Base-by-base conservation (phyloP, 2,888 invertebrate species). In the Lamellibrachia satsuma region DNA sequence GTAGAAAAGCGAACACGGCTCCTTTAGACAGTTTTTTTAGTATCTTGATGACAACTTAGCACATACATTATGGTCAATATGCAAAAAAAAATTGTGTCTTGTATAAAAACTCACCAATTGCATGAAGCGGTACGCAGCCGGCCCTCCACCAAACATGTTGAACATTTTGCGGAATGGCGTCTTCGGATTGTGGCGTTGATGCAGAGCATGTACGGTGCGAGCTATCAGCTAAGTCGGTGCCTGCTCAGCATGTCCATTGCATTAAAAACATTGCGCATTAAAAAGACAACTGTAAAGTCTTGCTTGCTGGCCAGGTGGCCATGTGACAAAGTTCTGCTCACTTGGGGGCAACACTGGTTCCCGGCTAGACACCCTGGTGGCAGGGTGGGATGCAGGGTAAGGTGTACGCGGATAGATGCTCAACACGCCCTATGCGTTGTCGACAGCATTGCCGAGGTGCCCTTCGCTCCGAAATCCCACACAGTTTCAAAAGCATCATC, bases 271-370 rank as follows among this genome's bases (percentile, higher is more conserved):
- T 75, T 75, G 75, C 75, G 75, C 75, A 22, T 75, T 75, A 75
- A 75, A 75, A 75, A 75, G 75, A 75, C 75, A 75, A 75, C 75
- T 75, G 75, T n/a, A 75, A 75, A 75, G 75, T 75, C 75, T 75
- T n/a, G 75, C n/a, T 75, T 6, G 75, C 75, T 6, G 75, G 22
- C 75, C 75, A 75, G 75, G 75, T 75, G 75, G 75, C 75, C 75
- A 75, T 75, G 75, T 75, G 22, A 75, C 75, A 75, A 75, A 75
- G 75, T 75, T 75, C 75, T 75, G 75, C 75, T 75, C 75, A 75
- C 75, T 75, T 75, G 75, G 75, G 75, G 75, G 75, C 75, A 75
- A 75, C 75, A 75, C 75, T 75, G 75, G 75, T 75, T 75, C 75
- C 22, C 75, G 75, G 6, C 75, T 75, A 75, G 22, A 75, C 75